phyloP scores from a whole-genome alignment of 2,113 vertebrate species.

The Callocephalon fimbriatum region DNA sequence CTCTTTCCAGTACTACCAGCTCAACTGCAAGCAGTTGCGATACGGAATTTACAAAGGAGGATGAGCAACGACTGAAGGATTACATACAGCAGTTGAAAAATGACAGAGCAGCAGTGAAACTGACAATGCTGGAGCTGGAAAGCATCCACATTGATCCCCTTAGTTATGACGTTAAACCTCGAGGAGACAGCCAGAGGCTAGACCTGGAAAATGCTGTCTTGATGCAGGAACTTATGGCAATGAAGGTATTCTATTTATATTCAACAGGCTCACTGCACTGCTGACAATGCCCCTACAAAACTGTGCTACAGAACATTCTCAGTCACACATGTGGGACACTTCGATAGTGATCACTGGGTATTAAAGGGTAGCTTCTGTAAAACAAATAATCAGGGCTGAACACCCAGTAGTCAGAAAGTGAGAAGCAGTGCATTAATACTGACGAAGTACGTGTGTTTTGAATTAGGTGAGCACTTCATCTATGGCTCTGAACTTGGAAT shows the following conservation, averaged over 20 bases:
- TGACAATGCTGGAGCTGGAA: constrained; percentile 89
- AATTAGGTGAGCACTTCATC: neutral
- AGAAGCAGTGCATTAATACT: neutral
- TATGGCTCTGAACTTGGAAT: neutral
- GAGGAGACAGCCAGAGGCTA: constrained; percentile 86
- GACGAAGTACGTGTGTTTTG: neutral
- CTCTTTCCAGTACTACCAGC: constrained; percentile 84
- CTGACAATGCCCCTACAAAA: neutral
- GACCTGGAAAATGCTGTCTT: constrained; percentile 90
- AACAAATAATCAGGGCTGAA: neutral
- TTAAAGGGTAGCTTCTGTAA: neutral
- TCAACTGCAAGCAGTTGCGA: constrained; percentile 90
- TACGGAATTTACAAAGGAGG: constrained; percentile 88
- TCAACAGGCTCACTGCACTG: neutral
- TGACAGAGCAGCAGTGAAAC: constrained; percentile 86
- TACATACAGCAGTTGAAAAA: constrained; percentile 90
- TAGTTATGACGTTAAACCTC: constrained; percentile 85
- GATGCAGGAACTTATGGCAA: constrained; percentile 93
- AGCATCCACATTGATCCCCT: constrained; percentile 89
- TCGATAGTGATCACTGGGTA: neutral
- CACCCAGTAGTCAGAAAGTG: neutral
- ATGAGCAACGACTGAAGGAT: constrained; percentile 88
- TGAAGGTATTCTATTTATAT: constrained; percentile 83
- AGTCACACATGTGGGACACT: neutral
- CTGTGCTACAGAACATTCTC: neutral